Percentiles rank a stretch among this genome's conserved stretches.
These are phyloP conservation scores for Dugesia japonica DNA, from an alignment of 2,888 invertebrate genomes.

Conservation along the genomic window DNA sequence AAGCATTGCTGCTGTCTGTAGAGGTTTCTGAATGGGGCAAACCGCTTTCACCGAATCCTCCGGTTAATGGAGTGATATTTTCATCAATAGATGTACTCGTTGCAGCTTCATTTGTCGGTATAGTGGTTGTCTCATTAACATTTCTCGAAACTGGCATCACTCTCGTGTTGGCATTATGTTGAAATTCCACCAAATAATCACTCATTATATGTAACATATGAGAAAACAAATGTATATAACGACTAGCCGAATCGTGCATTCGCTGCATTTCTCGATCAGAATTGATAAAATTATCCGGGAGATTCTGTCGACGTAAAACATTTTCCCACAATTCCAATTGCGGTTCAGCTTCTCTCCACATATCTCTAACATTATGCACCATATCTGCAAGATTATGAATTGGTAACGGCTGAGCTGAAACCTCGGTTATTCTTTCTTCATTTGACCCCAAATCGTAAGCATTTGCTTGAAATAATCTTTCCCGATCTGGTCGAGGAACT, in stretches of 20 bases:
- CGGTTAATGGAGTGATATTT: neutral
- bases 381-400: neutral
- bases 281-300: neutral
- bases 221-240: neutral
- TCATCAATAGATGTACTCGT: neutral
- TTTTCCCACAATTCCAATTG: constrained; percentile 10
- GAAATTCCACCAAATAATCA: constrained; percentile 4
- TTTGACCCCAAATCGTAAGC: neutral
- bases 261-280: constrained; percentile 5
- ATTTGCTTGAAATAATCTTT: neutral
- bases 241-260: constrained; percentile 7
- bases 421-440: constrained; percentile 1
- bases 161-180: neutral
- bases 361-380: neutral
- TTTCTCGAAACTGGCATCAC: neutral
- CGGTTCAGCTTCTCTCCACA: neutral
- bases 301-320: neutral
- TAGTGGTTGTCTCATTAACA: neutral
- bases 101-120: neutral
- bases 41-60: neutral
- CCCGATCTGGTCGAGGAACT: neutral
- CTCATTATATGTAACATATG: constrained; percentile 20
- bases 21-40: neutral
- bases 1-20: neutral
- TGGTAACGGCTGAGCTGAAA: neutral